phyloP scores from a whole-genome alignment of 2,888 invertebrate species.

The Polyommatus icarus region DNA sequence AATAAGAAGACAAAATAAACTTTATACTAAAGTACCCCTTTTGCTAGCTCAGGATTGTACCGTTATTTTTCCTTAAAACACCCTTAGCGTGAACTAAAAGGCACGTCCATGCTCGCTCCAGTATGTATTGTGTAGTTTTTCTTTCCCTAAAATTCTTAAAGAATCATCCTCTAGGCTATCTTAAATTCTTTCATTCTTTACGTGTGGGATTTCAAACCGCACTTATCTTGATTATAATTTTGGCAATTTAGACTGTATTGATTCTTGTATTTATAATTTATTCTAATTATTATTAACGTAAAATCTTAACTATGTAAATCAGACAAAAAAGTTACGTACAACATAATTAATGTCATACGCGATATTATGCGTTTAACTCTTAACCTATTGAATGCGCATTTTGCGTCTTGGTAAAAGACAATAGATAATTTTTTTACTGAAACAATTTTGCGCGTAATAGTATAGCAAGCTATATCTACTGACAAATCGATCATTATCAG shows the following conservation, averaged over 20 bases:
- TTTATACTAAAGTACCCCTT: slow-evolving; percentile 31
- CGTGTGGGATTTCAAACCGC: slow-evolving; percentile 27
- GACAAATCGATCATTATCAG: not conserved
- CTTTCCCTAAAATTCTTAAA: slow-evolving; percentile 37
- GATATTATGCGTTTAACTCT: too few species aligned
- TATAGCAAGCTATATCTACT: too few species aligned
- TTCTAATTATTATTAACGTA: too few species aligned
- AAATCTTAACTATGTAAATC: too few species aligned
- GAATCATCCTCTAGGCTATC: slow-evolving; percentile 35
- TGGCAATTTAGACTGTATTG: too few species aligned
- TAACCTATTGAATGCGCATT: too few species aligned
- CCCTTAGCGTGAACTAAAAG: slow-evolving; percentile 41
- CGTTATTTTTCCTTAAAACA: slow-evolving; percentile 35
- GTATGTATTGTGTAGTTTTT: slow-evolving; percentile 40
- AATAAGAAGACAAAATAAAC: slow-evolving; percentile 26
- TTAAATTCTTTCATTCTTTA: slow-evolving; percentile 35
- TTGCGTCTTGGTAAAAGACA: too few species aligned
- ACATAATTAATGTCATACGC: too few species aligned
- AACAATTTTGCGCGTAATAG: too few species aligned
- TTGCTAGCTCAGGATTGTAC: slow-evolving; percentile 28
- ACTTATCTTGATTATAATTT: not conserved
- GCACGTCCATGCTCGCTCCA: slow-evolving; percentile 37
- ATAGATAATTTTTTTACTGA: too few species aligned
- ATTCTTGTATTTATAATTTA: too few species aligned
- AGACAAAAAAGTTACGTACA: too few species aligned